Evolutionary conservation across 2,797 vertebrate genomes (phyloP), one percentile per base, ranked within the genome.

Genomic region (Sphaeramia orbicularis): DNA sequence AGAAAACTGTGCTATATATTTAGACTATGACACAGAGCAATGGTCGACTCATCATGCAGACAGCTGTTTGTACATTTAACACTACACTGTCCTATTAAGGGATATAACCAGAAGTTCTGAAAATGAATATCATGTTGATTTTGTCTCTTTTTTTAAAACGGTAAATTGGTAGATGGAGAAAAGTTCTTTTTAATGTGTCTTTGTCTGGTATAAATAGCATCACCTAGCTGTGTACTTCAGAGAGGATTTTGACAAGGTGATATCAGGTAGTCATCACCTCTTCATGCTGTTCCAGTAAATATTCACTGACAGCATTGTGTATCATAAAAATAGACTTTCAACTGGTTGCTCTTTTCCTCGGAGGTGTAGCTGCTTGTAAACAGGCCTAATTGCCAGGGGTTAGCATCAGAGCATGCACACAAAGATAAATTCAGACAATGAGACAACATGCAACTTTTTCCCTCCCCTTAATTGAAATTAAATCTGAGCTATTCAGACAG

Each of bases 1-100:
- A 77, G 71, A 76, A 87, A 87, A 63, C 65, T 59, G 27, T 32
- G 55, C 76, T 40, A 74, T 88, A 81, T 83, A 69, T 86, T 82
- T 49, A 65, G 76, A 64, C 75, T 38, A 27, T 64, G 76, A 79
- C 81, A 71, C 6, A 59, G 53, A 42, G 74, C 48, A 68, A 56
- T 12, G 40, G 57, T 68, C 72, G 0, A 60, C 80, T 81, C 64
- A 59, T 78, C 73, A 80, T 54, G 53, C 30, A 19, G 75, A 77
- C 81, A 76, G 53, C 68, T 75, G 49, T 58, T 58, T 47, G 38
- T 65, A 65, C 53, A 79, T 71, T 76, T 68, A 76, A 65, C 71
- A 30, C 50, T 73, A 30, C 58, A 71, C 13, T 67, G 54, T 63
- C 56, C 69, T 59, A 56, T 52, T 51, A 38, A 44, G 70, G 81